Conservation (phyloP, 2,888 invertebrate species). For the Sphaerophoria taeniata region DNA sequence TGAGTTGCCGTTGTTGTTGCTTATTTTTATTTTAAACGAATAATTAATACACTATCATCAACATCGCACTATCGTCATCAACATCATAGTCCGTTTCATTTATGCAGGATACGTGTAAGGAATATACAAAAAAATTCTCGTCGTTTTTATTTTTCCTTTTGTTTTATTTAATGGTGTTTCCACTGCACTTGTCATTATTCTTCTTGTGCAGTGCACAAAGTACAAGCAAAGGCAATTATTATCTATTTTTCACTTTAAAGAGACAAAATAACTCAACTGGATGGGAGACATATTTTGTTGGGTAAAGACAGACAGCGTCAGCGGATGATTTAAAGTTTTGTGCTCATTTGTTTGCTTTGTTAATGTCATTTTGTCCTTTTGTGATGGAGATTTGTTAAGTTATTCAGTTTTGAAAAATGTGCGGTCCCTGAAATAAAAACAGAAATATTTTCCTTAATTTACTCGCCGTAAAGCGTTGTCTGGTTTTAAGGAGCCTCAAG, state of each 20-base stretch:
- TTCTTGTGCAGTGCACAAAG: constrained; percentile 23
- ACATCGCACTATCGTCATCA: constrained; percentile 42
- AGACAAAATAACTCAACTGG: constrained; percentile 32
- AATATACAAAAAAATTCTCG: not conserved
- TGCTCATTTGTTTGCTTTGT: constrained; percentile 3
- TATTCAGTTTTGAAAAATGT: constrained; percentile 8
- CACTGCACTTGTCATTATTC: constrained; percentile 62
- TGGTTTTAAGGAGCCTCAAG: not conserved
- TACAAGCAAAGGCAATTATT: constrained; percentile 51
- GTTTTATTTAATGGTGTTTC: constrained; percentile 61
- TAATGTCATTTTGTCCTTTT: not conserved
- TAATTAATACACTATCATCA: constrained; percentile 66
- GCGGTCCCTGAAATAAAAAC: not conserved
- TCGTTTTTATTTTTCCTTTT: not conserved
- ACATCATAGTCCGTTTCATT: constrained; percentile 31
- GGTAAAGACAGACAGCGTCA: not conserved
- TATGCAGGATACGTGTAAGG: constrained; percentile 16
- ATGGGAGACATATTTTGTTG: not conserved
- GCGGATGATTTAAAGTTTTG: not conserved
- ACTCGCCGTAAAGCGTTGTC: not conserved
- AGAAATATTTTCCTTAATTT: not conserved
- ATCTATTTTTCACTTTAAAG: constrained; percentile 35
- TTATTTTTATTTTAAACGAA: constrained; percentile 58
- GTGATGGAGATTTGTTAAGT: not conserved
- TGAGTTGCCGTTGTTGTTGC: constrained; percentile 22